phyloP scores from a whole-genome alignment of 2,113 vertebrate genomes.

The Tragulus kanchil region DNA sequence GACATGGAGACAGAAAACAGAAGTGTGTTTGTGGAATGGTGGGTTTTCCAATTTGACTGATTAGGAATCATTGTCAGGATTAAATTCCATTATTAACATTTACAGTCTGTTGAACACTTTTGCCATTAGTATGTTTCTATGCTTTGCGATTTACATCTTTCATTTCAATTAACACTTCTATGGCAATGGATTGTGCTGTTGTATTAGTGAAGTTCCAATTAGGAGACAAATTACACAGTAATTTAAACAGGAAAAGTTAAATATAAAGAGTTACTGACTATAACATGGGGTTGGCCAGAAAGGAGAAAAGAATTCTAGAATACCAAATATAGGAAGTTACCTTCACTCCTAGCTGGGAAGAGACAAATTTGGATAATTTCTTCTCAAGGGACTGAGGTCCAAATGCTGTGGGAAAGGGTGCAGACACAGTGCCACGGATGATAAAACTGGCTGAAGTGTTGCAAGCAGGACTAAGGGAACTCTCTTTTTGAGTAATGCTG shows the following conservation, averaged over 20 bases:
- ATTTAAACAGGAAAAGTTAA: slow-evolving; percentile 12
- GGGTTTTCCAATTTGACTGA: neutral
- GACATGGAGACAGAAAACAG: neutral
- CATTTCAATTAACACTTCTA: neutral
- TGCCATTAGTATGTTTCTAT: neutral
- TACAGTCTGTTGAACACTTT: neutral
- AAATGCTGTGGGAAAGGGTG: neutral
- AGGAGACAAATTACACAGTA: neutral
- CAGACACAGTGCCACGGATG: too few relatives aligned
- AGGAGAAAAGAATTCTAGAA: neutral
- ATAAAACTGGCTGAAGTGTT: neutral
- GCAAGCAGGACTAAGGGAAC: neutral
- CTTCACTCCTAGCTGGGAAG: neutral
- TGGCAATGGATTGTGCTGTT: neutral
- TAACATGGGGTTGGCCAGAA: neutral
- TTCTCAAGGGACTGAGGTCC: neutral
- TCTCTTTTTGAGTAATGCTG: neutral
- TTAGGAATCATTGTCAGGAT: neutral
- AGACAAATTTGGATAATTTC: neutral
- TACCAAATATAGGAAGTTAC: neutral
- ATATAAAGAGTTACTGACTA: neutral
- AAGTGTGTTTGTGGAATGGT: neutral
- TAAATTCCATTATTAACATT: neutral
- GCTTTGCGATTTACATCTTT: neutral
- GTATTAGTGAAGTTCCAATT: neutral